Evolutionary conservation across 2,113 vertebrate genomes (phyloP).

Genomic region (Xiphophorus maculatus): DNA sequence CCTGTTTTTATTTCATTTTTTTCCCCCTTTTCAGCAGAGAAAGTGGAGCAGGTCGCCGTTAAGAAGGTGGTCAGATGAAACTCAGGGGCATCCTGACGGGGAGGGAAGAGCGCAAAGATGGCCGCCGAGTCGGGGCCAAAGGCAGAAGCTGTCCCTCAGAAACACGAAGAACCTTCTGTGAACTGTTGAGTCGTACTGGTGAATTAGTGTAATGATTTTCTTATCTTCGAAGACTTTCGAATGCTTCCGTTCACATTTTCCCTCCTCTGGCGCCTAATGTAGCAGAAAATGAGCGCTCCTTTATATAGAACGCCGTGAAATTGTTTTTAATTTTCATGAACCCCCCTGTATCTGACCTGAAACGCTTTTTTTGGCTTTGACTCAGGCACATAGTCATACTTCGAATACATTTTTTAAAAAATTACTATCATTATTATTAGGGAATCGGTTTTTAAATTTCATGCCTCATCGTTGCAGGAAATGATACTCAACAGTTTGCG

Average conservation of each 20-base stretch:
- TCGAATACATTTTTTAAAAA: too few species aligned
- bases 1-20: conserved; percentile 8
- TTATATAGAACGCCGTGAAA: conserved; percentile 64
- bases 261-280: conserved; percentile 46
- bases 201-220: conserved; percentile 47
- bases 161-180: conserved; percentile 1
- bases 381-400: too few species aligned
- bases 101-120: conserved; percentile 4
- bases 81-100: background rate
- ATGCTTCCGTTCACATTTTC: conserved; percentile 7
- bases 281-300: conserved; percentile 62
- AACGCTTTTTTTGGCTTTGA: too few species aligned
- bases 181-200: conserved; percentile 11
- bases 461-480: conserved; percentile 18
- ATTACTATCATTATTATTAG: too few species aligned
- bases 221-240: conserved; percentile 16
- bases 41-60: conserved; percentile 46
- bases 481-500: conserved; percentile 15
- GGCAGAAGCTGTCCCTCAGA: conserved; percentile 45
- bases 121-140: conserved; percentile 27
- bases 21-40: conserved; percentile 47
- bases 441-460: conserved; percentile 3
- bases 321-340: conserved; percentile 58
- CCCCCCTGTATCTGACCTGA: conserved; percentile 28
- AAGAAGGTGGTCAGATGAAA: conserved; percentile 46